Base-by-base conservation (phyloP, 2,113 vertebrate species). In the Bucco capensis region DNA sequence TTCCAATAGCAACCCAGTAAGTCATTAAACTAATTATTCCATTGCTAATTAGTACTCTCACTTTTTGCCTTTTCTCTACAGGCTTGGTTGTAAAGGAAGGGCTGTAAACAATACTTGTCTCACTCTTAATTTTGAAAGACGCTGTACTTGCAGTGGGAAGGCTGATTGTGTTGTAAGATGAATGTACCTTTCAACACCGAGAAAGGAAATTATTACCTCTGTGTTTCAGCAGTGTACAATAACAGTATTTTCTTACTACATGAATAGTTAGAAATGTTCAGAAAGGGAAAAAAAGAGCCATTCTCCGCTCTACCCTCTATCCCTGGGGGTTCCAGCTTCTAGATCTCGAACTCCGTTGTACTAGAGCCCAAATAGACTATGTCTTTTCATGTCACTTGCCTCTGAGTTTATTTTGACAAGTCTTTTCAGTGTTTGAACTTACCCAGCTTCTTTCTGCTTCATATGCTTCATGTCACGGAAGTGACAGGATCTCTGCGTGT, bases 271-370 rank as follows among this genome's bases (percentile, higher is more conserved):
- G 21, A 51, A 51, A 30, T 64, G 6, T 85, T 76, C 62, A 62
- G 51, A 81, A 54, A 2, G 6, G 5, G 30, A 54, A 69, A 23
- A 30, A 27, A 40, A 35, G 23, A 57, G 19, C 28, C 9, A 6
- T 51, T 3, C 16, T 62, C 46, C 73, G 21, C 27, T 82, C 0
- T 1, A 5, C 73, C 19, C 27, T 82, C 0, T 1, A 5, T 30
- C 33, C 73, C 12, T 62, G 44, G 10, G 11, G 24, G 5, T 6
- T 70, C 28, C 31, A 46, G 21, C 47, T 83, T 54, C 35, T 71
- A 67, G 35, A 12, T 49, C 37, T 62, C 83, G 25, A 80, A 49
- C 3, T 46, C 47, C 1, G 0, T n/a, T 77, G 24, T 74, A n/a
- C 10, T 77, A 19, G 81, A 75, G 27, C 11, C 42, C 42, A 76